Evolutionary conservation across 2,797 vertebrate species (phyloP), one percentile per base, ranked within the genome.

Genomic region (Kryptolebias ocellatus): DNA sequence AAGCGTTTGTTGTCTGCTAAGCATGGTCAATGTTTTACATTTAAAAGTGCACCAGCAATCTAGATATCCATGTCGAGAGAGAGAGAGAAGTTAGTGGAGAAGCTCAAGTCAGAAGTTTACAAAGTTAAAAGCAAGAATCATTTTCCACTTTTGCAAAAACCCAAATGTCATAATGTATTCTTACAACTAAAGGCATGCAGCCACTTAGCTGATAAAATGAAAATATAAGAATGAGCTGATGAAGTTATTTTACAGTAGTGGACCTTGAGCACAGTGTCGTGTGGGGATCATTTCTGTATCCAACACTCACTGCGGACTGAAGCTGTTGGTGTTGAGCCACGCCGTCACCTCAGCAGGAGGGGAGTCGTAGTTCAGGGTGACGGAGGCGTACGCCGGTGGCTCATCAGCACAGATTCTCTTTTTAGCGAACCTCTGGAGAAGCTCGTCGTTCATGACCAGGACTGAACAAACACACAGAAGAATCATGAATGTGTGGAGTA

Each of bases 251-350:
- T 24, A 24, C 20, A 24, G 20, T 24, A 24, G 20, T 24, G 20
- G 20, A 24, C 20, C 20, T 24, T 24, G 20, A 24, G 20, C 20
- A 24, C 20, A 24, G 20, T 24, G 20, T 24, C 20, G 20, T 24
- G 20, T 24, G 20, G 20, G 20, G 14, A 42, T 42, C 12, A 0
- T 42, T 42, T 42, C 39, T 9, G 27, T 17, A 6, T 60, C 37
- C 31, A n/a, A 27, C 62, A 94, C 96, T 95, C 80, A 97, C 96
- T 75, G 24, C 2, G 91, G 65, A 56, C 64, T 90, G 78, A 97
- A 96, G 59, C 95, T 94, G 72, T 96, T 97, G 52, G 81, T 79
- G 29, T 58, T 81, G 64, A 97, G 92, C 96, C 96, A 97, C 60
- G 89, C 83, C 58, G 74, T 67, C 80, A 96, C 95, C 58, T 95